Conservation (phyloP, 92 coral and sea anemone genomes). For the Zoanthus solanderi region DNA sequence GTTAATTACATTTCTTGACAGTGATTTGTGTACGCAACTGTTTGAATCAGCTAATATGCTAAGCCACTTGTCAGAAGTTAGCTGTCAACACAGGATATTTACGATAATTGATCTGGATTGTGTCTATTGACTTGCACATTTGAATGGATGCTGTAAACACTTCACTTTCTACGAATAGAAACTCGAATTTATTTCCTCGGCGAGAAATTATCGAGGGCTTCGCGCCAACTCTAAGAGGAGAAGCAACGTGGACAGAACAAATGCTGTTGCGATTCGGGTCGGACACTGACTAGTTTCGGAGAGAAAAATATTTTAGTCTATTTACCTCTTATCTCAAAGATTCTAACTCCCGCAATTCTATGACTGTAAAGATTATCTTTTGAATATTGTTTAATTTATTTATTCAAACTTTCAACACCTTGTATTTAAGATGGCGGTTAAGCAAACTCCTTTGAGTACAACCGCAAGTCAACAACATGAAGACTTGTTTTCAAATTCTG, state of each 20-base stretch:
- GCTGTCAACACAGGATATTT: constrained; percentile 71
- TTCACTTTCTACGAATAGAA: constrained; percentile 26
- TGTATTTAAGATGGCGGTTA: constrained; percentile 48
- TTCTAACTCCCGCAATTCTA: constrained; percentile 54
- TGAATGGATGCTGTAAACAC: constrained; percentile 42
- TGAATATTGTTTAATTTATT: constrained; percentile 48
- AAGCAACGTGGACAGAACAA: background rate
- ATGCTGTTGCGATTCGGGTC: background rate
- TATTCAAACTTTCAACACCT: constrained; percentile 49
- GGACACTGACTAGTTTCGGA: constrained; percentile 25
- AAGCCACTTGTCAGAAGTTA: constrained; percentile 78
- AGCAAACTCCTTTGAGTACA: constrained; percentile 32
- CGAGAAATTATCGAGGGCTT: background rate
- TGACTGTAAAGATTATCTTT: constrained; percentile 38
- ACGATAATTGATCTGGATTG: constrained; percentile 68
- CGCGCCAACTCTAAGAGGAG: constrained; percentile 28
- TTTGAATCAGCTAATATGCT: constrained; percentile 73
- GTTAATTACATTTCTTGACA: constrained; percentile 67
- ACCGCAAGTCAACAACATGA: constrained; percentile 44
- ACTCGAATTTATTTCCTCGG: constrained; percentile 17
- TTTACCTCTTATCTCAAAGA: constrained; percentile 71
- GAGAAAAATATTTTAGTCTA: constrained; percentile 59
- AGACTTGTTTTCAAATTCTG: constrained; percentile 48
- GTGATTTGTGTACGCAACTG: constrained; percentile 82
- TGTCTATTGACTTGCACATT: constrained; percentile 47